phyloP scores from a whole-genome alignment of 2,797 vertebrate genomes.

The Danio choprae region DNA sequence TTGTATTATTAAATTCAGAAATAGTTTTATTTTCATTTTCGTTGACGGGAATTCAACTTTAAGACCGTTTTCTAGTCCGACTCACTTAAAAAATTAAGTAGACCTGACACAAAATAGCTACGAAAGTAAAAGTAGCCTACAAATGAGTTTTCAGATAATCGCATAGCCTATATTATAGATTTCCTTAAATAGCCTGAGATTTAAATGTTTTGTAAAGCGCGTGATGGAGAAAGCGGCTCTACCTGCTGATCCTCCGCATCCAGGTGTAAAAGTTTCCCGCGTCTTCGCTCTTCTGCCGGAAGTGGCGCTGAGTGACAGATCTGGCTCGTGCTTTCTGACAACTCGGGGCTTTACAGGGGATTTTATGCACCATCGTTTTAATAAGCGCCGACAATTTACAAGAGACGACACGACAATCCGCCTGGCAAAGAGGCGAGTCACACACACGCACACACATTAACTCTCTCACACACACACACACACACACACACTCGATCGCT shows the following conservation, averaged over 20 bases:
- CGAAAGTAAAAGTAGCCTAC: no score
- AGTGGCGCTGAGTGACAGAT: slow-evolving; percentile 41
- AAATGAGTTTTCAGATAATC: no score
- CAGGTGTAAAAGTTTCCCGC: slow-evolving; percentile 59
- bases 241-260: slow-evolving; percentile 15
- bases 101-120: no score
- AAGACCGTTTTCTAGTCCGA: no score
- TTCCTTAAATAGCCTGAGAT: no score
- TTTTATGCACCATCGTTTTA: slow-evolving; percentile 79
- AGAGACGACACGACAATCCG: slow-evolving; percentile 67
- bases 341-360: slow-evolving; percentile 72
- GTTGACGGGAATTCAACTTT: neutral
- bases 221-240: neutral
- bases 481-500: slow-evolving; percentile 44
- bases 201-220: neutral
- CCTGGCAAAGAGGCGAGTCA: slow-evolving; percentile 62
- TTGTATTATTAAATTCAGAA: neutral
- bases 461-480: slow-evolving; percentile 54
- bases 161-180: no score
- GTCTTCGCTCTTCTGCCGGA: neutral
- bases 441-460: slow-evolving; percentile 48
- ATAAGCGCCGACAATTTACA: slow-evolving; percentile 74
- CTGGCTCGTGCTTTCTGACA: slow-evolving; percentile 63
- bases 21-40: neutral
- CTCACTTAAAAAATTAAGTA: no score